Evolutionary conservation across 2,113 vertebrate species (phyloP).

Genomic region (Hypanus sabinus): DNA sequence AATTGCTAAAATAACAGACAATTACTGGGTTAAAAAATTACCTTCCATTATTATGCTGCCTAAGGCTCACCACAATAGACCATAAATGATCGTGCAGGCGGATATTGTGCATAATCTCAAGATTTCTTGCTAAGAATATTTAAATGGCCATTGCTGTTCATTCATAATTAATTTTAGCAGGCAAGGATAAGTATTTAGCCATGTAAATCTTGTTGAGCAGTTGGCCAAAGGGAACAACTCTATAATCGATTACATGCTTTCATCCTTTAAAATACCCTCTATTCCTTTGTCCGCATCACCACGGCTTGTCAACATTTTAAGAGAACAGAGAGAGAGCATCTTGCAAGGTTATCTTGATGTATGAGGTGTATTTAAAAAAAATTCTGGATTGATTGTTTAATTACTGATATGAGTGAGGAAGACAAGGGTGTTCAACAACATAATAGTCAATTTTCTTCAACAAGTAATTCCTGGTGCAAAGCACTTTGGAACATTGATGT

Average conservation of each 20-base stretch:
- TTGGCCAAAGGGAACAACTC: conserved; percentile 22
- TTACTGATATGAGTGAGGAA: neutral
- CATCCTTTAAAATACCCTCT: conserved; percentile 4
- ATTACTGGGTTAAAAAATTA: conserved; percentile 27
- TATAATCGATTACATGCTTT: neutral
- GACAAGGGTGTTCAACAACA: neutral
- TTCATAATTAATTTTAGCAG: conserved; percentile 34
- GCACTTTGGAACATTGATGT: neutral
- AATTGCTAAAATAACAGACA: conserved; percentile 18
- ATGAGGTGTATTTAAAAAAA: neutral
- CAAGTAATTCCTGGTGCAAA: neutral
- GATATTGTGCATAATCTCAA: neutral
- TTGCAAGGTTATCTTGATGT: neutral
- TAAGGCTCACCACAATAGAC: neutral
- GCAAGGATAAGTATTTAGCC: conserved; percentile 19
- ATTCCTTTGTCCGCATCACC: neutral
- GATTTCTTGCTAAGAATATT: neutral
- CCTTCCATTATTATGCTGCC: neutral
- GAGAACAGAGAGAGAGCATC: neutral
- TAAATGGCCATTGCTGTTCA: conserved; percentile 4
- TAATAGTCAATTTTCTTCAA: neutral
- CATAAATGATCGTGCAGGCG: neutral
- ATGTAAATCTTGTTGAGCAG: conserved; percentile 22
- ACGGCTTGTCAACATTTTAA: neutral
- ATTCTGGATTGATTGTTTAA: conserved; percentile 5